Evolutionary conservation across 2,888 invertebrate genomes (phyloP).

Genomic region (Caenorhabditis plicata): DNA sequence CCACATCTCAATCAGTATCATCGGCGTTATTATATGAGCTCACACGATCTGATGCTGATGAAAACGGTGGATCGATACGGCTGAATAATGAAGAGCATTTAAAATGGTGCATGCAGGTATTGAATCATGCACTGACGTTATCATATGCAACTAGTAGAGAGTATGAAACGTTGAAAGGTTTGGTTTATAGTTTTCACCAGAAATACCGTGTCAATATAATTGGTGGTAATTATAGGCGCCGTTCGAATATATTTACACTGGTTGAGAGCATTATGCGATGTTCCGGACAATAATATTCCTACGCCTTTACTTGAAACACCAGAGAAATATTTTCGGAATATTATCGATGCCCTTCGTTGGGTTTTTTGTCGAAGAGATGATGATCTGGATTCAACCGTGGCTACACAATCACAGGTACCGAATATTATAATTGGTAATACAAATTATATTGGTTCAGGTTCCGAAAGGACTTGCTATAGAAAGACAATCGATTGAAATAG

Average conservation of each 20-base stretch:
- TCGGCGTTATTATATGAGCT: conserved; percentile 37
- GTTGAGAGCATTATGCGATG: conserved; percentile 45
- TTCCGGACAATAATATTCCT: conserved; percentile 43
- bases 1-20: conserved; percentile 43
- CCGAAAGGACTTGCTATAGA: conserved; percentile 40
- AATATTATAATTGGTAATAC: too few species aligned
- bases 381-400: conserved; percentile 12
- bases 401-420: conserved; percentile 3
- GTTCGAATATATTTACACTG: conserved; percentile 47
- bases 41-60: conserved; percentile 29
- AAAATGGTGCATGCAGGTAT: conserved; percentile 64
- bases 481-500: conserved; percentile 43
- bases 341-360: conserved; percentile 56
- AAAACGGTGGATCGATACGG: conserved; percentile 32
- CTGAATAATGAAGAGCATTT: conserved; percentile 55
- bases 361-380: conserved; percentile 49
- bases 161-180: conserved; percentile 50
- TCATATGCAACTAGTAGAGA: conserved; percentile 51
- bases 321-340: conserved; percentile 51
- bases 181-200: conserved; percentile 5
- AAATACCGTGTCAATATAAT: background rate
- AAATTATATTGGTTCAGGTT: too few species aligned
- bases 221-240: conserved; percentile 15
- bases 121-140: conserved; percentile 58
- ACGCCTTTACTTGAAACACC: conserved; percentile 47